phyloP scores from a whole-genome alignment of 2,113 vertebrate genomes.

The Thalassarche chlororhynchos region DNA sequence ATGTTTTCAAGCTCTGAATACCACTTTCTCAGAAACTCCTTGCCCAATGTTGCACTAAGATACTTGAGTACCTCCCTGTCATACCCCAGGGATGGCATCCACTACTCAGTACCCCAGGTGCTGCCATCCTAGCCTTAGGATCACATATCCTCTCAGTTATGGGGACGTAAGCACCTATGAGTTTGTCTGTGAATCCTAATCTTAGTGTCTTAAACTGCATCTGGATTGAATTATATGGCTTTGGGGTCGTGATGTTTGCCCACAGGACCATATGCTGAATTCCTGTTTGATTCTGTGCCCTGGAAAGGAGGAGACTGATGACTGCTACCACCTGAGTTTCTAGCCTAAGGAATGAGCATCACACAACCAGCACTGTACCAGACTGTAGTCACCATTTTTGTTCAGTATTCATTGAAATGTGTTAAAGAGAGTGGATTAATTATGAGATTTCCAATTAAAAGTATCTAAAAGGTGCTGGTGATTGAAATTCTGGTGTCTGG shows the following conservation, averaged over 20 bases:
- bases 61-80: not conserved
- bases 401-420: not conserved
- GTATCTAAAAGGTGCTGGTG: not conserved
- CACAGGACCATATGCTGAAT: not conserved
- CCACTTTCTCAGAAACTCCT: not conserved
- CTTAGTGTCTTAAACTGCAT: not conserved
- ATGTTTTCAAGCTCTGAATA: not conserved
- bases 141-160: not conserved
- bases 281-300: not conserved
- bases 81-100: not conserved
- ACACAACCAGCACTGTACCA: not conserved
- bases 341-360: not conserved
- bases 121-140: not conserved
- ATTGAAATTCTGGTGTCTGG: not conserved
- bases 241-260: not conserved
- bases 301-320: not conserved
- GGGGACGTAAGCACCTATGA: not conserved
- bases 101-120: accelerated
- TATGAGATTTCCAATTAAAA: not conserved
- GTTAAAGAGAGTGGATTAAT: not conserved
- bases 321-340: not conserved
- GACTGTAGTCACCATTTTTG: not conserved
- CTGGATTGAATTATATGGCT: not conserved
- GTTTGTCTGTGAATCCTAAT: not conserved
- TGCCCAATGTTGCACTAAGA: not conserved